phyloP scores from a whole-genome alignment of 2,113 vertebrate genomes.

The Galeopterus variegatus region DNA sequence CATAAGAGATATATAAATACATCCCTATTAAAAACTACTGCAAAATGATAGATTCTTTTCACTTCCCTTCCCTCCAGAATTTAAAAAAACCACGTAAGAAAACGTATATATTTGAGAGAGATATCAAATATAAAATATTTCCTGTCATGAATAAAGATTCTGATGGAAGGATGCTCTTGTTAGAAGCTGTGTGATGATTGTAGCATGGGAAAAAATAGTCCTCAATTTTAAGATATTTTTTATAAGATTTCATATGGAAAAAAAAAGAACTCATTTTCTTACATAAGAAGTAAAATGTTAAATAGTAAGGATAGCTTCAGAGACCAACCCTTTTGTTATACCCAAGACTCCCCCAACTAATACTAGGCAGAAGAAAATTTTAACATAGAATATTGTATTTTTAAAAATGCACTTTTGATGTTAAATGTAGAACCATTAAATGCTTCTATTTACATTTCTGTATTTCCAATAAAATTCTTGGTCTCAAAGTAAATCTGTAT shows the following conservation, averaged over 20 bases:
- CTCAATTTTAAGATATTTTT: constrained; percentile 1
- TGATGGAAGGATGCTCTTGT: background rate
- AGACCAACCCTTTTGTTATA: background rate
- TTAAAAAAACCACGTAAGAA: background rate
- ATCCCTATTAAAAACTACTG: background rate
- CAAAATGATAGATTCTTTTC: background rate
- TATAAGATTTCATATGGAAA: background rate
- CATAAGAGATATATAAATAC: background rate
- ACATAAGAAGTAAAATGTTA: background rate
- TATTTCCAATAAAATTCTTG: background rate
- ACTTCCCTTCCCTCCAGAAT: background rate
- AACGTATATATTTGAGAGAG: background rate
- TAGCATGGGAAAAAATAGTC: background rate
- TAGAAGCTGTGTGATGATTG: background rate
- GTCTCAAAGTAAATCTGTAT: background rate
- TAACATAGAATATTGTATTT: background rate
- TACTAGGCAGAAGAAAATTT: background rate
- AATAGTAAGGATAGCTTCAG: background rate
- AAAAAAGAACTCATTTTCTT: background rate
- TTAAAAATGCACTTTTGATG: background rate
- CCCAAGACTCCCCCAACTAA: background rate
- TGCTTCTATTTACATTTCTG: background rate
- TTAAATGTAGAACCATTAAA: background rate
- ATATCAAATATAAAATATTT: background rate
- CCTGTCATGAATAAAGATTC: background rate